Conservation (phyloP, 2,113 vertebrate species). For the Microcebus murinus region DNA sequence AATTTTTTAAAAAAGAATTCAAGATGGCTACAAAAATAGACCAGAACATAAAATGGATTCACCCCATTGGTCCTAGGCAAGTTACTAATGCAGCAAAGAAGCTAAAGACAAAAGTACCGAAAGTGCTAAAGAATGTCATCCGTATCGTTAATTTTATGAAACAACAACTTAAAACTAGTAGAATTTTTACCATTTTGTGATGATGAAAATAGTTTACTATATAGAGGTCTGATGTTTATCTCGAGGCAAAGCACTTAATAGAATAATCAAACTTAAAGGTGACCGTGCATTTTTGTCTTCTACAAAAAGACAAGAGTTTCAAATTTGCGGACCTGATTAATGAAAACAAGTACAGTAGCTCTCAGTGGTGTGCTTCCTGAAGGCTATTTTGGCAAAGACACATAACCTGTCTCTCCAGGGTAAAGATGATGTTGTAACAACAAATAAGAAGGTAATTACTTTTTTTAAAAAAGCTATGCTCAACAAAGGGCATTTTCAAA, state of each 20-base stretch:
- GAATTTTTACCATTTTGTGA: not conserved
- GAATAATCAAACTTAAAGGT: not conserved
- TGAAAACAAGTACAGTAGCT: not conserved
- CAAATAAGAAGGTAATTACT: not conserved
- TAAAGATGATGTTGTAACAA: not conserved
- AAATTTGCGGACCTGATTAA: not conserved
- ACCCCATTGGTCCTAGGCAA: not conserved
- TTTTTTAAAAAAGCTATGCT: conserved; percentile 7
- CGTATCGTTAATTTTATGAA: not conserved
- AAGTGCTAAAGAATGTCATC: not conserved
- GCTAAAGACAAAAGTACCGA: not conserved
- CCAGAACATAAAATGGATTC: not conserved
- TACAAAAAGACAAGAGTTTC: not conserved
- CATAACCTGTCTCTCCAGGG: not conserved
- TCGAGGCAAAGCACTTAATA: not conserved
- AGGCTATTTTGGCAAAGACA: not conserved
- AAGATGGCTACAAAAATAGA: not conserved
- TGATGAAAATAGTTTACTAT: not conserved
- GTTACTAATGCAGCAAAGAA: not conserved
- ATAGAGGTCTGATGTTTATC: not conserved
- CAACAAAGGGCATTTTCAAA: not conserved
- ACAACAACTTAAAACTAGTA: not conserved
- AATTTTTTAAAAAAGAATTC: not conserved
- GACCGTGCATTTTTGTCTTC: not conserved
- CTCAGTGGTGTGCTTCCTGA: not conserved